Evolutionary conservation across 2,113 vertebrate genomes (phyloP).

Genomic region (Rattus norvegicus): GRCr8 NC_086033.1:23753501-23754000

Average conservation of each 20-base stretch:
- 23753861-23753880: background rate
- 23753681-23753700: fast-evolving
- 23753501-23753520: background rate
- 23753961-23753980: constrained; percentile 6
- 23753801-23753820: background rate
- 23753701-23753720: background rate
- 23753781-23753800: background rate
- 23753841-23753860: background rate
- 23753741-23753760: background rate
- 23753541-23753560: background rate
- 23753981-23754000: constrained; percentile 6
- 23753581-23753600: background rate
- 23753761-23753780: no score
- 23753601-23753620: background rate
- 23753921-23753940: background rate
- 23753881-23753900: background rate
- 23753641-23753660: no score
- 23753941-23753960: background rate
- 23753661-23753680: background rate
- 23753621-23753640: background rate
- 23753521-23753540: background rate
- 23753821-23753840: background rate
- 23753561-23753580: background rate
- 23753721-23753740: background rate
- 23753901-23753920: background rate